Base-by-base conservation (phyloP, 1,140 invertebrate genomes). In the Trypoxylus dichotomus region DNA sequence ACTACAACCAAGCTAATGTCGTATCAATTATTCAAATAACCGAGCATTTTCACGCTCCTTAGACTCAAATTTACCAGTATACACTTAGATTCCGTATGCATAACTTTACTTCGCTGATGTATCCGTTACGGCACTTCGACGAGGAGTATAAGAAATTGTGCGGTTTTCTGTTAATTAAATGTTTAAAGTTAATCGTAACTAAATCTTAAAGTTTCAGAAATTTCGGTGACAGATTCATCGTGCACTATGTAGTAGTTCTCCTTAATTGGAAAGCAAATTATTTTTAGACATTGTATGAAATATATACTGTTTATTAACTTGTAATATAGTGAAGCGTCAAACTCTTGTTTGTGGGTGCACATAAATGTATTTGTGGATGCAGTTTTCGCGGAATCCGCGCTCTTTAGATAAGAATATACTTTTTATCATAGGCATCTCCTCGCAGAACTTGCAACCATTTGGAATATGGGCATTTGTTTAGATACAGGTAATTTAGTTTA, bases 401-500 rank as follows among this genome's bases (percentile, higher is more conserved):
- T 71, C 11, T 24, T 27, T 71, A 21, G 13, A 71, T 24, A 19
- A 27, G 24, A 3, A 58, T 13, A 21, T 13, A 10, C 7, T n/a
- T 58, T 58, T 58, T 5, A 13, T 1, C 6, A 58, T n/a, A 19
- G 15, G 15, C 47, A 58, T 58, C 15, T 5, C 13, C 15, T 58
- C 21, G 13, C 15, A 58, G 7, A 58, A 58, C 15, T 71, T 71
- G 19, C 13, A 10, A 19, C 24, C 24, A 27, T 71, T 71, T 71
- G 21, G 21, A 71, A 71, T 71, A 71, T 71, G 68, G 68, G 68
- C 68, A 71, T 71, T 27, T 71, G 68, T 71, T 71, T 71, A 71
- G 68, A 71, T 71, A 71, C 68, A 71, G 68, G 68, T 71, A 71
- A 71, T 25, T 21, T 71, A 24, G 13, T 5, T 71, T 37, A 7